Conservation (phyloP, 2,113 vertebrate species). For the Sterna hirundo region DNA sequence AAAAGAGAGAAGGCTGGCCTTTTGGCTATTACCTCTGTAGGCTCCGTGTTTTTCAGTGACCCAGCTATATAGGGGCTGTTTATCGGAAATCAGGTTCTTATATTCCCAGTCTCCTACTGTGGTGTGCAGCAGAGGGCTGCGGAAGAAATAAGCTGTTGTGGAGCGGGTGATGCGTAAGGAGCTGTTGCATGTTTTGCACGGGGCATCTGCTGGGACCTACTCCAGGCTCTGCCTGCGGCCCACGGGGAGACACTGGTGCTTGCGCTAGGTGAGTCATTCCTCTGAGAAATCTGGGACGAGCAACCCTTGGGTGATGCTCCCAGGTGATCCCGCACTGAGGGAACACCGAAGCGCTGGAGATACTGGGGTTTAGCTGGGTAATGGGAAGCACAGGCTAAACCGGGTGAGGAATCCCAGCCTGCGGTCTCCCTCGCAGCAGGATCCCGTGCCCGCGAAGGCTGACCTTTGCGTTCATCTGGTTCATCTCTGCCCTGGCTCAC, state of each 20-base stretch:
- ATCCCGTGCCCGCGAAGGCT: neutral
- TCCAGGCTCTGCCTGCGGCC: neutral
- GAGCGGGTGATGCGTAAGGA: neutral
- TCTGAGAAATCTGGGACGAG: neutral
- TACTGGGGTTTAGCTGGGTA: neutral
- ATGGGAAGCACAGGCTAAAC: neutral
- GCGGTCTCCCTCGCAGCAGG: neutral
- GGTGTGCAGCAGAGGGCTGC: neutral
- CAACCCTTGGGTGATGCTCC: neutral
- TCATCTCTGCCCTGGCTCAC: neutral
- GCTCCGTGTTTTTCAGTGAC: neutral
- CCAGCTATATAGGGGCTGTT: neutral
- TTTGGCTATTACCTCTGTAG: neutral
- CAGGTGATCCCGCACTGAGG: neutral
- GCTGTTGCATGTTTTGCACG: neutral
- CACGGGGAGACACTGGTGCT: neutral
- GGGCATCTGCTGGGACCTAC: neutral
- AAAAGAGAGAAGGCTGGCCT: neutral
- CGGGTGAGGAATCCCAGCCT: neutral
- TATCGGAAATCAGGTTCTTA: neutral
- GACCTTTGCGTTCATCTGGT: neutral
- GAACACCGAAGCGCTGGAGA: neutral
- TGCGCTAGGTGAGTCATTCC: neutral
- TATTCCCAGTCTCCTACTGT: rapidly evolving
- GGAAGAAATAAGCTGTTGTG: neutral